Evolutionary conservation across 1,140 invertebrate species (phyloP), one percentile per base, ranked within the genome.

Genomic region (Onthophagus taurus): DNA sequence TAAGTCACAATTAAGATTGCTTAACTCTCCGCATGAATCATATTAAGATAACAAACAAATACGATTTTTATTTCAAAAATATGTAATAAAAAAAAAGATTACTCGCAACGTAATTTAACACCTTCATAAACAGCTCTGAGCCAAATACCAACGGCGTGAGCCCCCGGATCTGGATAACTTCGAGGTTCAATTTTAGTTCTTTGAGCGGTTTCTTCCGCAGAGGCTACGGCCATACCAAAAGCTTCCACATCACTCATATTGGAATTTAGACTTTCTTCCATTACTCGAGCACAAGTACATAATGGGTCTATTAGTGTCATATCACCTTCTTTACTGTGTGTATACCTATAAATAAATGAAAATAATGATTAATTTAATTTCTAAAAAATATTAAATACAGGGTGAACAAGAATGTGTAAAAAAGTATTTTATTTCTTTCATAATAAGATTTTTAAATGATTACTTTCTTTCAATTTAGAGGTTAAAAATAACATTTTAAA

Each of bases 121-220:
- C 64, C 70, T 58, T 74, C 70, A 36, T 64, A 70, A 14, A 64
- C 54, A 20, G 74, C 74, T 44, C 68, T 68, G 60, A 80, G 59
- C 72, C 76, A 78, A 21, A 74, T 66, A 29, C 69, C 68, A 7
- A 79, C 69, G 12, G 75, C 76, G 47, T 74, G 70, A 18, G 76
- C 76, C 13, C 72, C 76, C 44, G 76, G 65, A 61, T 77, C 74
- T 11, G 72, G 70, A 57, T 63, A 62, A 45, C 62, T 55, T 29
- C 18, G n/a, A 17, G 42, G 35, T 9, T 31, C 3, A 9, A 31
- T 23, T 41, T 45, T 52, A 8, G 61, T 58, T 34, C 42, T 37
- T 36, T 39, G 36, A 3, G 73, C 71, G 20, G 61, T 66, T 37
- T 67, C 55, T 53, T 75, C 70, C 23, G 71, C 72, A 38, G 63